A percentile compares a stretch with the other conserved stretches of the same genome.
phyloP scores from a whole-genome alignment of 2,888 invertebrate species.

The Protonemura montana region DNA sequence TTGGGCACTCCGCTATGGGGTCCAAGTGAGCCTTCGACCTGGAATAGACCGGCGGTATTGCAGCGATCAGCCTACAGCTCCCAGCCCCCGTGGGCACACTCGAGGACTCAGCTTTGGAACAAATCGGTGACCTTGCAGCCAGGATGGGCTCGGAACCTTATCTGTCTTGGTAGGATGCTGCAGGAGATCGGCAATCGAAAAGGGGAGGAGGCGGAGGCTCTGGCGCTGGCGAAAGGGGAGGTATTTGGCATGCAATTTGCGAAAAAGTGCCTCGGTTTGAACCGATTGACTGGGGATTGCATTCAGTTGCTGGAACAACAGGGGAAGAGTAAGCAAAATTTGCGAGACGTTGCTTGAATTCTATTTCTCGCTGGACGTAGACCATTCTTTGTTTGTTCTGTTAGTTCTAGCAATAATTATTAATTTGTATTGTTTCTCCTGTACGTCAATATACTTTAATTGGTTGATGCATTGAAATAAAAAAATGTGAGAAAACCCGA shows the following conservation, averaged over 20 bases:
- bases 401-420: no score
- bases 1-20: not conserved
- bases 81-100: not conserved
- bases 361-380: no score
- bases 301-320: not conserved
- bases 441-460: no score
- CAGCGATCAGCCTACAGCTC: not conserved
- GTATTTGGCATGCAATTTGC: not conserved
- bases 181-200: not conserved
- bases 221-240: not conserved
- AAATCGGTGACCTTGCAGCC: not conserved
- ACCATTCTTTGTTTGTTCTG: no score
- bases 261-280: not conserved
- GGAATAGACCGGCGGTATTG: not conserved
- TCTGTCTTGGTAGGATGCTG: not conserved
- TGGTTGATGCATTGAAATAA: no score
- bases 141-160: not conserved
- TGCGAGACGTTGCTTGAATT: not conserved
- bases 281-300: not conserved
- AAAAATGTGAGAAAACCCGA: no score
- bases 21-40: not conserved
- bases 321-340: not conserved
- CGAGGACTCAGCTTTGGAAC: not conserved
- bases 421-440: no score
- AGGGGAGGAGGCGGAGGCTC: not conserved